Evolutionary conservation across 2,113 vertebrate genomes (phyloP).

Genomic region (Grammomys dolichurus): DNA sequence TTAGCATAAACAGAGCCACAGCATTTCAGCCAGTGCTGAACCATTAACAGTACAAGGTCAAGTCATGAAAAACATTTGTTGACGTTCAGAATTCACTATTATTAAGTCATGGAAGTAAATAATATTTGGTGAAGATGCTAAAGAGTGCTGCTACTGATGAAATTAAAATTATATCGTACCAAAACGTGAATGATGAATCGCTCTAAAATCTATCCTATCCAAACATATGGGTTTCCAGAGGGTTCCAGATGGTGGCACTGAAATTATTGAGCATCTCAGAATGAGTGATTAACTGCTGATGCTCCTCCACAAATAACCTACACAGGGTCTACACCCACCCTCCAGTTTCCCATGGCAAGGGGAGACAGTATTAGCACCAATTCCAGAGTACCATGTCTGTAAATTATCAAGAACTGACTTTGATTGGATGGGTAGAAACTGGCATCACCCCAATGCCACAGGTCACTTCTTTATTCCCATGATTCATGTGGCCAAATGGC

Average conservation of each 20-base stretch:
- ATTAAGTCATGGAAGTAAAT: conserved; percentile 8
- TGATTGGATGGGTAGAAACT: neutral
- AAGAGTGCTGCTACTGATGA: neutral
- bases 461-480: neutral
- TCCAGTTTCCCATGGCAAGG: accelerated
- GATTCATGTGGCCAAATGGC: neutral
- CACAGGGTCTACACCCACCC: neutral
- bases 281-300: neutral
- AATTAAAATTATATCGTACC: conserved; percentile 36
- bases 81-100: neutral
- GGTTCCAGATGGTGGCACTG: neutral
- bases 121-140: neutral
- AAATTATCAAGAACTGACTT: neutral
- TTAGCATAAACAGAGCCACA: neutral
- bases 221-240: neutral
- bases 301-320: neutral
- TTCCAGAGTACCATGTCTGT: neutral
- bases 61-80: neutral
- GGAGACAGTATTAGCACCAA: too few species aligned
- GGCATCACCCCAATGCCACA: neutral
- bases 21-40: neutral
- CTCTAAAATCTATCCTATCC: neutral
- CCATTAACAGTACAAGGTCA: neutral
- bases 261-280: conserved; percentile 1
- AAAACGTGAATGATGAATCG: neutral